Evolutionary conservation across 2,888 invertebrate genomes (phyloP).

Genomic region (Palloptera scutellata): DNA sequence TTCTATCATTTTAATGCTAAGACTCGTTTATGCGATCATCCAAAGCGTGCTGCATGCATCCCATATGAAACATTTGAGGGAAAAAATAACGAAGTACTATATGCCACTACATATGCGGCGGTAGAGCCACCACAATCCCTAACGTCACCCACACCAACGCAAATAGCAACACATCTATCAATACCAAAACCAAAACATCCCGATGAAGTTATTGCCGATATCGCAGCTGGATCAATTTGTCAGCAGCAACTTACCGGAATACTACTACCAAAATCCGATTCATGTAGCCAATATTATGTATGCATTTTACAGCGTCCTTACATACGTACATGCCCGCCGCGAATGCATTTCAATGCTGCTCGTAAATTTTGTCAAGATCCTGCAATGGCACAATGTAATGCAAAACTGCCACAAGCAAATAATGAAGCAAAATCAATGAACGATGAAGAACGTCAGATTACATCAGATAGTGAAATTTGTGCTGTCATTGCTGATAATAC

Average conservation of each 20-base stretch:
- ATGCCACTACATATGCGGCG: background rate
- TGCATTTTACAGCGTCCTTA: slow-evolving; percentile 42
- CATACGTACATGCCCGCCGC: slow-evolving; percentile 38
- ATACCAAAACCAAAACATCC: slow-evolving; percentile 20
- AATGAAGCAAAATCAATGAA: background rate
- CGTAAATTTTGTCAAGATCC: slow-evolving; percentile 40
- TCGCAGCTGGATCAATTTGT: slow-evolving; percentile 34
- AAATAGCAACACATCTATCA: slow-evolving; percentile 12
- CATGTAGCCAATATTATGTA: slow-evolving; percentile 48
- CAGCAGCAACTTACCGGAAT: slow-evolving; percentile 41
- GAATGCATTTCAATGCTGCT: slow-evolving; percentile 45
- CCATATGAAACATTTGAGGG: background rate
- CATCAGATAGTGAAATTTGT: slow-evolving; percentile 32
- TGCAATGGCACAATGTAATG: slow-evolving; percentile 37
- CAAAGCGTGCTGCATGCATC: slow-evolving; percentile 38
- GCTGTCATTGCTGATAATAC: slow-evolving; percentile 40
- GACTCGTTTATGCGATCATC: slow-evolving; percentile 43
- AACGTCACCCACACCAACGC: background rate
- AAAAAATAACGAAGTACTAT: slow-evolving; percentile 5
- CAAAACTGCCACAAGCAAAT: background rate
- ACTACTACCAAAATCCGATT: slow-evolving; percentile 39
- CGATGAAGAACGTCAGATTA: background rate
- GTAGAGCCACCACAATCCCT: background rate
- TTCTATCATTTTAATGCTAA: slow-evolving; percentile 47
- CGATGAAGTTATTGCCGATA: slow-evolving; percentile 26